Evolutionary conservation across 2,888 invertebrate genomes (phyloP).

Genomic region (Pediacus dermestoides): DNA sequence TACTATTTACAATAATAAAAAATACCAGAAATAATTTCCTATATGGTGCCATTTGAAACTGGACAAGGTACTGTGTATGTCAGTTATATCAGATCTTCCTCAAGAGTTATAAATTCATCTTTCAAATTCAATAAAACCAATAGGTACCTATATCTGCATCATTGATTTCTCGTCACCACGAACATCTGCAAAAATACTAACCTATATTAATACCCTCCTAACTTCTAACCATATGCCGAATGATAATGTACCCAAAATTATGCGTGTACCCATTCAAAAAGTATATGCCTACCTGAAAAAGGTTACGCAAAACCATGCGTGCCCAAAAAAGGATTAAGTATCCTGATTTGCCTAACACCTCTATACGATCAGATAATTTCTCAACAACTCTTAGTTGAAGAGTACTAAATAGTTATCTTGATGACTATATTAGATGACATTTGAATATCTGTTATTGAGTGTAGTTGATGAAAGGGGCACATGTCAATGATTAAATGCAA

Average conservation of each 20-base stretch:
- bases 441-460: slow-evolving; percentile 32
- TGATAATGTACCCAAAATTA: slow-evolving; percentile 41
- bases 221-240: slow-evolving; percentile 34
- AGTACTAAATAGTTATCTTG: slow-evolving; percentile 30
- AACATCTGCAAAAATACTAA: too few species aligned
- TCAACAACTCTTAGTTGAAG: slow-evolving; percentile 28
- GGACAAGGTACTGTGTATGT: too few species aligned
- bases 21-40: too few species aligned
- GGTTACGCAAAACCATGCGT: slow-evolving; percentile 9
- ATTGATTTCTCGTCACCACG: too few species aligned
- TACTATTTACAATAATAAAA: too few species aligned
- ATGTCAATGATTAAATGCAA: too few species aligned
- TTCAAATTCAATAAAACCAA: too few species aligned
- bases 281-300: slow-evolving; percentile 18
- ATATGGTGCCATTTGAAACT: too few species aligned
- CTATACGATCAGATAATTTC: slow-evolving; percentile 35
- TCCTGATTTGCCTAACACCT: slow-evolving; percentile 32
- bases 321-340: slow-evolving; percentile 31
- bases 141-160: too few species aligned
- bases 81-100: too few species aligned
- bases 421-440: slow-evolving; percentile 31
- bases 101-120: too few species aligned
- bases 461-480: slow-evolving; percentile 24
- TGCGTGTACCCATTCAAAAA: slow-evolving; percentile 22
- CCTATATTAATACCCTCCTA: too few species aligned